phyloP scores from a whole-genome alignment of 2,113 vertebrate species.

The Colius striatus region DNA sequence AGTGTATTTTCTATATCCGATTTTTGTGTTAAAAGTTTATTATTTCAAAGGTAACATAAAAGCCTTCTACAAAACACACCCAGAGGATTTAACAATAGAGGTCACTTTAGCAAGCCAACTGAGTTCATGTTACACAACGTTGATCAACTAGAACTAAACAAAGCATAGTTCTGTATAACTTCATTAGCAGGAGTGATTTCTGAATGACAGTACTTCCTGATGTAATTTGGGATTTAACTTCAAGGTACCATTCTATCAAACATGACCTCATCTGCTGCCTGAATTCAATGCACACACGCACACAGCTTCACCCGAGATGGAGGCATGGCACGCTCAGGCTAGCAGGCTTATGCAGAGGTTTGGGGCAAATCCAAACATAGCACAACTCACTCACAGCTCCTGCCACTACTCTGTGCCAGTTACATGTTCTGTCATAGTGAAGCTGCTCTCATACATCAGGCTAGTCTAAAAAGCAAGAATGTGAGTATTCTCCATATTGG shows the following conservation, averaged over 20 bases:
- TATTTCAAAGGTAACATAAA: not conserved
- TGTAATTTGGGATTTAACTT: not conserved
- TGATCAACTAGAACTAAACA: not conserved
- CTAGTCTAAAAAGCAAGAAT: not conserved
- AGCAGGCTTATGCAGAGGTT: not conserved
- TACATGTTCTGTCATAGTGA: not conserved
- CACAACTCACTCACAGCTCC: not conserved
- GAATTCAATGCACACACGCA: not conserved
- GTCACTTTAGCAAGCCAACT: not conserved
- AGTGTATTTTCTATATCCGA: not conserved
- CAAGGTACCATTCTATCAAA: not conserved
- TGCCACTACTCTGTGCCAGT: not conserved
- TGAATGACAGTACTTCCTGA: not conserved
- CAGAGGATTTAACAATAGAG: not conserved
- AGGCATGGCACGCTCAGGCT: not conserved
- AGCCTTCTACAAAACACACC: not conserved
- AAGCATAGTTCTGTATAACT: not conserved
- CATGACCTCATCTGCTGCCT: not conserved
- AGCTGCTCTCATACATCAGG: not conserved
- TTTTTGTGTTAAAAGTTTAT: not conserved
- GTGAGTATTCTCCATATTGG: not conserved
- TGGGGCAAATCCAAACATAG: not conserved
- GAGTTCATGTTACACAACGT: not conserved
- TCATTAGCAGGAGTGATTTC: not conserved
- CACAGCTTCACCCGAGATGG: rapidly evolving